A percentile compares a stretch with the other conserved stretches of the same genome.
Evolutionary conservation across 2,113 vertebrate genomes (phyloP).

Genomic region (Malaclemys terrapin): DNA sequence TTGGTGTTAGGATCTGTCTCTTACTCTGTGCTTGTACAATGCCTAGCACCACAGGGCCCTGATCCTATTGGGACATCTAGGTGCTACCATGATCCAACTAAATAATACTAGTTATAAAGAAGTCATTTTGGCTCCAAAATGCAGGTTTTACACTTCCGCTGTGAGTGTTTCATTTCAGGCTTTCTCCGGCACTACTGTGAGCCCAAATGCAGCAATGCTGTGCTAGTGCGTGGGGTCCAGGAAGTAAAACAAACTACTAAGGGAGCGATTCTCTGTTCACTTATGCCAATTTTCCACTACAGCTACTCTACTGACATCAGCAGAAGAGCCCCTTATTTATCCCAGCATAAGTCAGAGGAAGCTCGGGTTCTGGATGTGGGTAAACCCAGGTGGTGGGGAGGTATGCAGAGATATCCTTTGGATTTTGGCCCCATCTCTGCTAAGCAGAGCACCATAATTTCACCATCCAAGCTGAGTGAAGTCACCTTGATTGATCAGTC

Average conservation of each 20-base stretch:
- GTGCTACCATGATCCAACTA: neutral
- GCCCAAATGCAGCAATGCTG: neutral
- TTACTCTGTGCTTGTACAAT: neutral
- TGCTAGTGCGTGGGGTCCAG: neutral
- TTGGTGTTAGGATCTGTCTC: neutral
- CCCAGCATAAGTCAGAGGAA: neutral
- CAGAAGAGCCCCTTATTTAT: constrained; percentile 24
- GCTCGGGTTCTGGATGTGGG: neutral
- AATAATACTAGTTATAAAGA: neutral
- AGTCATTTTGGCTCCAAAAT: neutral
- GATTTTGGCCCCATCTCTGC: constrained; percentile 17
- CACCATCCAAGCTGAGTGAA: neutral
- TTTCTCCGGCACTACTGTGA: constrained; percentile 17
- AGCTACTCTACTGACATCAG: constrained; percentile 20
- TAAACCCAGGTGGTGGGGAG: neutral
- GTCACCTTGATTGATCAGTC: too few species aligned
- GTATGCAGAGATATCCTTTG: neutral
- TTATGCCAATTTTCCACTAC: constrained; percentile 34
- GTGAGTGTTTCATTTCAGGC: neutral
- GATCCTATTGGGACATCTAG: neutral
- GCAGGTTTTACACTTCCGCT: neutral
- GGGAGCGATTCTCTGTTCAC: neutral
- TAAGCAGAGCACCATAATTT: neutral
- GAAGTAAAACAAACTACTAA: neutral
- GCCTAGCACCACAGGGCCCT: too few species aligned